Percentiles rank a stretch among this genome's conserved stretches.
These are phyloP conservation scores for Dendrolimus pini DNA, from an alignment of 2,888 invertebrate genomes.

Conservation along the genomic window DNA sequence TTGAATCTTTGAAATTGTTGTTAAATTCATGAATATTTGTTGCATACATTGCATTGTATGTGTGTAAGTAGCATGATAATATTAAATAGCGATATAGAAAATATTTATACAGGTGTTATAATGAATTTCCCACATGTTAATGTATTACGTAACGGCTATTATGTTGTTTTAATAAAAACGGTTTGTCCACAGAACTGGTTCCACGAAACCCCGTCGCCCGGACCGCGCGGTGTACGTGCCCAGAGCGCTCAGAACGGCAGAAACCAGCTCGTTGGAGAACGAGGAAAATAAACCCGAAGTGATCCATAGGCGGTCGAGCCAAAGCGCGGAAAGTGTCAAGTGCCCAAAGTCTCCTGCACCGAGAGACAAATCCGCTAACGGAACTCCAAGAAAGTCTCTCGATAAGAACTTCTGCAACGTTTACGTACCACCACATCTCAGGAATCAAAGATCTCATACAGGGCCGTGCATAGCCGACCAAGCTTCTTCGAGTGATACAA, in stretches of 20 bases:
- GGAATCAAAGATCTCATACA: slow-evolving; percentile 55
- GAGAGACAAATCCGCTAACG: slow-evolving; percentile 51
- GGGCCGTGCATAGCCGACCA: slow-evolving; percentile 43
- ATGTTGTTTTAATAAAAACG: slow-evolving; percentile 5
- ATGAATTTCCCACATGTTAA: slow-evolving; percentile 1
- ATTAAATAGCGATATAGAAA: neutral
- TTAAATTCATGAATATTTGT: neutral
- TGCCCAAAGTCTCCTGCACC: slow-evolving; percentile 55
- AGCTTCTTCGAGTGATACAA: slow-evolving; percentile 38
- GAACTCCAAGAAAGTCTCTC: slow-evolving; percentile 54
- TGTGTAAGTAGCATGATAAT: neutral
- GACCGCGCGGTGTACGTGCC: slow-evolving; percentile 89
- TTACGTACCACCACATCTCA: slow-evolving; percentile 69
- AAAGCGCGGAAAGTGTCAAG: slow-evolving; percentile 37
- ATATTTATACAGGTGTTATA: neutral
- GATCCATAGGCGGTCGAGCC: slow-evolving; percentile 32
- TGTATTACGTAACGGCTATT: slow-evolving; percentile 3
- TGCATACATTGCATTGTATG: neutral
- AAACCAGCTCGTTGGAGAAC: slow-evolving; percentile 30
- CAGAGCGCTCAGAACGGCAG: slow-evolving; percentile 77
- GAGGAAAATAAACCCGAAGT: slow-evolving; percentile 34
- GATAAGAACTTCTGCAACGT: slow-evolving; percentile 69
- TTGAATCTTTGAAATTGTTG: neutral
- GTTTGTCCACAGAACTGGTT: slow-evolving; percentile 46
- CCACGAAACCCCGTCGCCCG: slow-evolving; percentile 78